These are phyloP conservation scores for Rhinichthys klamathensis DNA, from an alignment of 2,113 vertebrate species.

Conservation along the genomic window DNA sequence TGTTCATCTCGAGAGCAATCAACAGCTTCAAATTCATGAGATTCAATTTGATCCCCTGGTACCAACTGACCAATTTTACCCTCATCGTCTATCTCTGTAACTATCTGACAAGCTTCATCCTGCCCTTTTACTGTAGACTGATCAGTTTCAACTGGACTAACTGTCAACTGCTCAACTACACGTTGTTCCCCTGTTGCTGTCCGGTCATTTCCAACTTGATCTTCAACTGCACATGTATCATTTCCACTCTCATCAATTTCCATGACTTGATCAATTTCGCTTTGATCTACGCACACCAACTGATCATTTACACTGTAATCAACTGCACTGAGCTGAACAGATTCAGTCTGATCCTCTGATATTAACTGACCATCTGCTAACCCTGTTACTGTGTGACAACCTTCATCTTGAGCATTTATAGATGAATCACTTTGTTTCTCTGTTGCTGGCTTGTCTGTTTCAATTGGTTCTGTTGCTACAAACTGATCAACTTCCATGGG, in stretches of 20 bases:
- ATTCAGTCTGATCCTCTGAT: constrained; percentile 2
- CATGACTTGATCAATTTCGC: background rate
- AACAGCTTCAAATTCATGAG: background rate
- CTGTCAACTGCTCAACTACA: background rate
- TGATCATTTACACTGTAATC: background rate
- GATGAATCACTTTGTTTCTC: background rate
- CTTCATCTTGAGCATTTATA: background rate
- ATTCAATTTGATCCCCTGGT: background rate
- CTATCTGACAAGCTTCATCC: constrained; percentile 1
- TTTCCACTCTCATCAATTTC: background rate
- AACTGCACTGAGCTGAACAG: background rate
- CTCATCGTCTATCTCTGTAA: background rate
- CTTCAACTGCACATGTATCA: background rate
- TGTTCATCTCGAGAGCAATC: background rate
- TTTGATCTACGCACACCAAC: background rate
- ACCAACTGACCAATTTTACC: background rate
- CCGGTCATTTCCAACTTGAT: background rate
- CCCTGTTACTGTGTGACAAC: background rate
- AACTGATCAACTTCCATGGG: background rate
- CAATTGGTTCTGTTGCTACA: background rate
- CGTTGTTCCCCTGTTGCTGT: constrained; percentile 2
- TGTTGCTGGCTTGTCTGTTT: background rate
- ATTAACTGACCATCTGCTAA: background rate
- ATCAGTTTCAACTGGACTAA: background rate
- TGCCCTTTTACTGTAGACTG: background rate